phyloP scores from a whole-genome alignment of 2,113 vertebrate species.

The Callipepla squamata region DNA sequence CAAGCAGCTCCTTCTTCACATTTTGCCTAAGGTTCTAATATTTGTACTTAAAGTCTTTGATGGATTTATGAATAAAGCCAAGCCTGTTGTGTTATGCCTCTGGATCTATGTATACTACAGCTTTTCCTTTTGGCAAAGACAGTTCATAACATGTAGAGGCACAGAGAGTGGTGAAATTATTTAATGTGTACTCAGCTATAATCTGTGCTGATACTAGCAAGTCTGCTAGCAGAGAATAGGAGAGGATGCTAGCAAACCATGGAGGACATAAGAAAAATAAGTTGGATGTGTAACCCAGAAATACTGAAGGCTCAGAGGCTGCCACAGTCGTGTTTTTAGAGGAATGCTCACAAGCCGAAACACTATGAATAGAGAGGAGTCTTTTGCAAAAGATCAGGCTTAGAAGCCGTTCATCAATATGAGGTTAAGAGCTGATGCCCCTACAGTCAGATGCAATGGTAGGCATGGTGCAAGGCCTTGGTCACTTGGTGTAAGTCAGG shows the following conservation, averaged over 20 bases:
- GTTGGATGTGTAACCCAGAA: neutral
- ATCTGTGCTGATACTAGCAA: neutral
- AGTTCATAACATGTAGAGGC: neutral
- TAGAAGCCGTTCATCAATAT: accelerated
- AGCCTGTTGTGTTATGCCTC: neutral
- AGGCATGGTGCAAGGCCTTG: neutral
- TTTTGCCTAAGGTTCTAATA: constrained; percentile 14
- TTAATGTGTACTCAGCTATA: neutral
- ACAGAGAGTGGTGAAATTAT: neutral
- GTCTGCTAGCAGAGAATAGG: neutral
- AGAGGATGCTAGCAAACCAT: neutral
- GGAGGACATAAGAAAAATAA: neutral
- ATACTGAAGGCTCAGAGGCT: neutral
- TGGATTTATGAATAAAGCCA: constrained; percentile 2
- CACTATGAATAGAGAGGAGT: neutral
- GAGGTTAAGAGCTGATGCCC: neutral
- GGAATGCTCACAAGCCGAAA: neutral
- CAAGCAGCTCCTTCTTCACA: neutral
- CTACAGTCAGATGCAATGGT: neutral
- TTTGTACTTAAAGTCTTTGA: neutral
- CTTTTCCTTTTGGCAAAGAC: neutral
- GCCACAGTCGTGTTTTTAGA: neutral
- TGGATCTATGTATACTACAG: neutral
- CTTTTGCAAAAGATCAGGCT: neutral
- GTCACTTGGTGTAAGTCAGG: neutral